These are phyloP conservation scores for Drosophila putrida DNA, from an alignment of 2,888 invertebrate species.

Conservation along the genomic window DNA sequence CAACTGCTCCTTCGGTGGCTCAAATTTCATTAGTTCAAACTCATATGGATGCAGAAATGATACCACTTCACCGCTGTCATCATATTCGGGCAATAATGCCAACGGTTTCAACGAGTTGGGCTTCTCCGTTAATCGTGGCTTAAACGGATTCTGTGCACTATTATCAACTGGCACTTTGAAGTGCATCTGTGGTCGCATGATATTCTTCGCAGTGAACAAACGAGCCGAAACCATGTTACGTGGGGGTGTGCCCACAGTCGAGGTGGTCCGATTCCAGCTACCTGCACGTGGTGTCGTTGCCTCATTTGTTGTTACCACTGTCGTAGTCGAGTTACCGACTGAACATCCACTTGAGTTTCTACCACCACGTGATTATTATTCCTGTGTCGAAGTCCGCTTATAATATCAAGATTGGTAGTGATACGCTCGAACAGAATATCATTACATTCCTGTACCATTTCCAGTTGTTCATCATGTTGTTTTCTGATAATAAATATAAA, in stretches of 20 bases:
- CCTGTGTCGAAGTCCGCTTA: conserved; percentile 87
- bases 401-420: conserved; percentile 90
- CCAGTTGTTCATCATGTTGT: conserved; percentile 89
- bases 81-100: conserved; percentile 90
- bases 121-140: conserved; percentile 93
- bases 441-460: conserved; percentile 92
- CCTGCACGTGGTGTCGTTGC: conserved; percentile 83
- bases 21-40: conserved; percentile 92
- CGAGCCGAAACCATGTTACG: conserved; percentile 71
- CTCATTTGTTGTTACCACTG: conserved; percentile 4
- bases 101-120: conserved; percentile 94
- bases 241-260: conserved; percentile 20
- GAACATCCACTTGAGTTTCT: conserved; percentile 82
- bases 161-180: conserved; percentile 96
- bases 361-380: conserved; percentile 86
- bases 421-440: conserved; percentile 93
- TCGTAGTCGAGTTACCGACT: conserved; percentile 15
- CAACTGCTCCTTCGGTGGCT: conserved; percentile 87
- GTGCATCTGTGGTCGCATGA: conserved; percentile 92
- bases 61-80: conserved; percentile 87
- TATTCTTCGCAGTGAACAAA: conserved; percentile 90
- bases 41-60: conserved; percentile 96
- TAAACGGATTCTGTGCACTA: conserved; percentile 90
- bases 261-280: conserved; percentile 87
- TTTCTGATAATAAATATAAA: conserved; percentile 75